Evolutionary conservation across 2,797 vertebrate species (phyloP).

Genomic region (Lutjanus argentimaculatus): DNA sequence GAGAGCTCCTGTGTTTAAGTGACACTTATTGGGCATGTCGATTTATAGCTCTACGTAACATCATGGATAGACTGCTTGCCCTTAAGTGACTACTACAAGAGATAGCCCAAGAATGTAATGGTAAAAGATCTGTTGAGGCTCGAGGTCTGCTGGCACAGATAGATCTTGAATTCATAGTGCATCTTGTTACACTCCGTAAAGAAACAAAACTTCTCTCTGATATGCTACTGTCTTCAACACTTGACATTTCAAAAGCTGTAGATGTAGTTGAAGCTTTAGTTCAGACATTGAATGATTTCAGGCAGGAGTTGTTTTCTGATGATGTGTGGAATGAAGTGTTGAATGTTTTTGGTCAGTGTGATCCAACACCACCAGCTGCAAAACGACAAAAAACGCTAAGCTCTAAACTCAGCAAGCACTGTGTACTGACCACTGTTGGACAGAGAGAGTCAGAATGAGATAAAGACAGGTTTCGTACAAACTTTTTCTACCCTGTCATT

Average conservation of each 20-base stretch:
- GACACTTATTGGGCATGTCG: conserved; percentile 25
- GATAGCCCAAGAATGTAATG: conserved; percentile 11
- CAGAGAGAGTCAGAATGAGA: background rate
- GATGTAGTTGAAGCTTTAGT: conserved; percentile 41
- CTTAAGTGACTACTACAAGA: conserved; percentile 22
- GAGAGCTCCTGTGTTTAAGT: conserved; percentile 19
- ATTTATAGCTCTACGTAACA: conserved; percentile 18
- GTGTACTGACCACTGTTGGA: background rate
- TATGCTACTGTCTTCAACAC: conserved; percentile 23
- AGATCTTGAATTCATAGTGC: conserved; percentile 18
- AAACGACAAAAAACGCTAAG: background rate
- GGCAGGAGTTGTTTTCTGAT: conserved; percentile 42
- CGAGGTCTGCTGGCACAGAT: conserved; percentile 26
- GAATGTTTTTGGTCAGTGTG: conserved; percentile 21
- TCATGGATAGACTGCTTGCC: background rate
- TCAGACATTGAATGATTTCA: conserved; percentile 25
- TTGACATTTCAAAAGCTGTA: conserved; percentile 35
- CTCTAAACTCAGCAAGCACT: background rate
- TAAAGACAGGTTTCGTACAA: background rate
- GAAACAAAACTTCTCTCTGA: conserved; percentile 30
- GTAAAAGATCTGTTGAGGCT: conserved; percentile 36
- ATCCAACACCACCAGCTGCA: too few species aligned
- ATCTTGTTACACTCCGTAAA: too few species aligned
- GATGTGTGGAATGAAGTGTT: conserved; percentile 10
- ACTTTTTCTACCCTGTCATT: background rate